Conservation (phyloP, 2,888 invertebrate species). For the Marronus borbonicus region DNA sequence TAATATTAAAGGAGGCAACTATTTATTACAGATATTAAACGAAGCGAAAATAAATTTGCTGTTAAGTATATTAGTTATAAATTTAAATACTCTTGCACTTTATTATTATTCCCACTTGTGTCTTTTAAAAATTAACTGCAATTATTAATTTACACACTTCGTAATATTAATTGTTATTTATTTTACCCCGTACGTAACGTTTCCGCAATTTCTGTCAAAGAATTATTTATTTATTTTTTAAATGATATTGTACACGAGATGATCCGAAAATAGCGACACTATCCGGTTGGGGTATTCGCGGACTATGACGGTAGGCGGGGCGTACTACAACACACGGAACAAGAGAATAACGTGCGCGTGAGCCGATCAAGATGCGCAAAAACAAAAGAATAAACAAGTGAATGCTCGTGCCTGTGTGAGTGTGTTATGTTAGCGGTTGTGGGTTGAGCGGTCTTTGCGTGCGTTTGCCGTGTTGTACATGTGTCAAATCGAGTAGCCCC, state of each 20-base stretch:
- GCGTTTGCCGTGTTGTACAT: neutral
- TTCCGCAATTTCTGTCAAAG: neutral
- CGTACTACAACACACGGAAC: slow-evolving; percentile 54
- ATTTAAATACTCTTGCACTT: neutral
- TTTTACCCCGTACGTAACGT: neutral
- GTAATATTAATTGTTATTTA: neutral
- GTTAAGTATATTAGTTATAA: neutral
- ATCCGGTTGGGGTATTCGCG: slow-evolving; percentile 54
- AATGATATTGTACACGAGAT: slow-evolving; percentile 50
- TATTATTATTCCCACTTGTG: neutral
- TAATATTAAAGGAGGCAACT: neutral
- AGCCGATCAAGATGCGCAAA: slow-evolving; percentile 64
- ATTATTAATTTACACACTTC: neutral
- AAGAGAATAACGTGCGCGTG: slow-evolving; percentile 64
- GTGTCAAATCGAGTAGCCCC: slow-evolving; percentile 15
- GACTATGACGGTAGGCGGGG: slow-evolving; percentile 63
- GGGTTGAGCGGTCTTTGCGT: neutral
- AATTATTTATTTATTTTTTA: slow-evolving; percentile 20
- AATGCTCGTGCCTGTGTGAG: neutral
- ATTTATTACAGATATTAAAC: neutral
- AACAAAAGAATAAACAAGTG: slow-evolving; percentile 47
- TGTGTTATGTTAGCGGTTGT: neutral
- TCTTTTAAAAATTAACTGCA: neutral
- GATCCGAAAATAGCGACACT: slow-evolving; percentile 50
- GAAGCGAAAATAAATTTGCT: neutral